phyloP scores from a whole-genome alignment of 2,888 invertebrate species.

The Aquatica leii region DNA sequence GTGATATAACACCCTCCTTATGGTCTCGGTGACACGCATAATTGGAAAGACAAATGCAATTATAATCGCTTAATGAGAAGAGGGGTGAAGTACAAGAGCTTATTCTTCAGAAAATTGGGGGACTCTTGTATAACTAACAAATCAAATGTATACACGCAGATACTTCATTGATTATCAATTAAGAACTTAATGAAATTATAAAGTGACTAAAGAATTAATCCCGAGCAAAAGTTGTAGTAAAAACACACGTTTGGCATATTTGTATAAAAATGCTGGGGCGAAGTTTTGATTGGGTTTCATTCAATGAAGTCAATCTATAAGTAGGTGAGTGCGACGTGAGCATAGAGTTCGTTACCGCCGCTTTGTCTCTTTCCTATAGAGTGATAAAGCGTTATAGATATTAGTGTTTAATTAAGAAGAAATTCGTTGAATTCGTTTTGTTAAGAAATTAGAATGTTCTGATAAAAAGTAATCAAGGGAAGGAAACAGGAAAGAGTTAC shows the following conservation, averaged over 20 bases:
- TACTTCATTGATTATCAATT: slow-evolving; percentile 18
- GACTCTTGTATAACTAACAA: slow-evolving; percentile 33
- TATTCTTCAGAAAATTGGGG: slow-evolving; percentile 37
- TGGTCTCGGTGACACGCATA: slow-evolving; percentile 54
- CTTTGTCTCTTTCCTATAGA: background rate
- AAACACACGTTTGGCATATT: too few relatives aligned
- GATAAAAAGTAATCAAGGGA: slow-evolving; percentile 34
- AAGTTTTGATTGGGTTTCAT: too few relatives aligned
- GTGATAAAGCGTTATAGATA: background rate
- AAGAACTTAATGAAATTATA: slow-evolving; percentile 8
- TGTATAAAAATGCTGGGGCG: too few relatives aligned
- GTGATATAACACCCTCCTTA: slow-evolving; percentile 46
- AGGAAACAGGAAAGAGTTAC: slow-evolving; percentile 38
- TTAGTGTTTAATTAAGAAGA: background rate
- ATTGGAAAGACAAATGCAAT: slow-evolving; percentile 57
- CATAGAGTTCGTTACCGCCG: slow-evolving; percentile 53
- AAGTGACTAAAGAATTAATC: background rate
- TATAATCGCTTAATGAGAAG: slow-evolving; percentile 54
- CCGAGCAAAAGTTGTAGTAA: too few relatives aligned
- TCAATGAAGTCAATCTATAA: slow-evolving; percentile 50
- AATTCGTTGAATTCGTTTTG: slow-evolving; percentile 8
- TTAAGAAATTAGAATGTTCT: slow-evolving; percentile 27
- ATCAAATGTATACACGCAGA: slow-evolving; percentile 30
- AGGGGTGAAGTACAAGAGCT: slow-evolving; percentile 41
- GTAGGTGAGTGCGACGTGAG: slow-evolving; percentile 59